These are phyloP conservation scores for Sorex fumeus DNA, from an alignment of 2,113 vertebrate species.

Conservation along the genomic window DNA sequence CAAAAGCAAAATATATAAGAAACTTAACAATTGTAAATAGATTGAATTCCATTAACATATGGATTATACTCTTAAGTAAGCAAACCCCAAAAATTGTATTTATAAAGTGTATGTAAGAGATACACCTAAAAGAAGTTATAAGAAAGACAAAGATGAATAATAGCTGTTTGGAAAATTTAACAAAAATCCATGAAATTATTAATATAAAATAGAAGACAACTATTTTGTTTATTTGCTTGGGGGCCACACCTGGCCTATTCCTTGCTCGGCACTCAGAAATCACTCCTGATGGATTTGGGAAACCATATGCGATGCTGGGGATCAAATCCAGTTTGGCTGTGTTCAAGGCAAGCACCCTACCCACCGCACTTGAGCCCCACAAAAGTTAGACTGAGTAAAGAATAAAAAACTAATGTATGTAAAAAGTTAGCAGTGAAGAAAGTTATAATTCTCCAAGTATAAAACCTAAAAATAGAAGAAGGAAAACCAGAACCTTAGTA, in stretches of 20 bases:
- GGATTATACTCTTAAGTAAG: not conserved
- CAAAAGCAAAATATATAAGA: not conserved
- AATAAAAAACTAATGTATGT: not conserved
- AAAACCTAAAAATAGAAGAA: not conserved
- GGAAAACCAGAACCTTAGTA: not conserved
- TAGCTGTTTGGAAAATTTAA: not conserved
- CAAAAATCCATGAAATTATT: not conserved
- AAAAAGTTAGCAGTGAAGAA: not conserved
- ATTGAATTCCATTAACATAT: not conserved
- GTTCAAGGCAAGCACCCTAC: too few species aligned
- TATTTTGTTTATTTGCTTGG: too few species aligned
- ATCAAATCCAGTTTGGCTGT: too few species aligned
- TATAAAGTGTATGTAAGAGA: not conserved
- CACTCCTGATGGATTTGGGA: too few species aligned
- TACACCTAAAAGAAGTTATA: not conserved
- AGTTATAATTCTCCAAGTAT: not conserved
- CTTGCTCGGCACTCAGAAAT: too few species aligned
- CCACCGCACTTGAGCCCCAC: too few species aligned
- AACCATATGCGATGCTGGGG: too few species aligned
- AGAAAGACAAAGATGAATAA: not conserved
- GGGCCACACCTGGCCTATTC: too few species aligned
- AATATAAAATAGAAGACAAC: not conserved
- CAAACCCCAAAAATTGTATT: not conserved
- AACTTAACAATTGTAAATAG: not conserved
- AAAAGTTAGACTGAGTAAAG: too few species aligned